Percentiles rank a stretch among this genome's conserved stretches.
These are phyloP conservation scores for Arothron firmamentum DNA, from an alignment of 2,113 vertebrate species.

Conservation along the genomic window DNA sequence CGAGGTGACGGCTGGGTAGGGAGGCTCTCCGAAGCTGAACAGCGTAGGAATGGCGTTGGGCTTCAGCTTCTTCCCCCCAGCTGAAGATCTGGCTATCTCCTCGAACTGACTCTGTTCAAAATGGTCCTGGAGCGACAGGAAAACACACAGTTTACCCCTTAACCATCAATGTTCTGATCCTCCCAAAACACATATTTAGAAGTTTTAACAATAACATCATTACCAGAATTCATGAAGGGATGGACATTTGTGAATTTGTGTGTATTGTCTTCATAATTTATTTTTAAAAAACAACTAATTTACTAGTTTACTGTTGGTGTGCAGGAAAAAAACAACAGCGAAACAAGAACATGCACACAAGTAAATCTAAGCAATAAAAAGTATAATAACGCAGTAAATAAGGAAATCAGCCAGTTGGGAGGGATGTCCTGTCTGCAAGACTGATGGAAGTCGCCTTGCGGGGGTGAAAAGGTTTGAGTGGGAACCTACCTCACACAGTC, in stretches of 20 bases:
- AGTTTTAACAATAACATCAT: too few relatives aligned
- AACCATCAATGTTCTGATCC: too few relatives aligned
- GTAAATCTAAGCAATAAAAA: too few relatives aligned
- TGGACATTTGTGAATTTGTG: too few relatives aligned
- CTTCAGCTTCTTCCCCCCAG: conserved; percentile 78
- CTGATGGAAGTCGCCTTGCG: not conserved
- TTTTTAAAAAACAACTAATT: too few relatives aligned
- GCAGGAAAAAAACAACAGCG: too few relatives aligned
- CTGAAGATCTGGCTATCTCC: conserved; percentile 76
- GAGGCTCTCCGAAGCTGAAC: conserved; percentile 70
- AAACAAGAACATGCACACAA: not conserved
- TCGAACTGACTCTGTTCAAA: conserved; percentile 81
- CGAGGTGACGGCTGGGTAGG: conserved; percentile 61
- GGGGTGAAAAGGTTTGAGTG: not conserved
- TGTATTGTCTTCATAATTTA: too few relatives aligned
- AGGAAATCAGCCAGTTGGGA: too few relatives aligned
- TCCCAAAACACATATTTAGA: too few relatives aligned
- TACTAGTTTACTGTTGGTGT: too few relatives aligned
- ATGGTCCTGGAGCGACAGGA: conserved; percentile 62
- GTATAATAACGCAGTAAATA: too few relatives aligned
- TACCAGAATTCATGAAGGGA: too few relatives aligned
- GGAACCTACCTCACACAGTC: conserved; percentile 72
- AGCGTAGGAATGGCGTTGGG: conserved; percentile 79
- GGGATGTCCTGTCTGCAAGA: not conserved
- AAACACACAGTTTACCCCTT: not conserved